Conservation (phyloP, 53 echinoderm and acorn worm genomes). For the Holothuria scabra region DNA sequence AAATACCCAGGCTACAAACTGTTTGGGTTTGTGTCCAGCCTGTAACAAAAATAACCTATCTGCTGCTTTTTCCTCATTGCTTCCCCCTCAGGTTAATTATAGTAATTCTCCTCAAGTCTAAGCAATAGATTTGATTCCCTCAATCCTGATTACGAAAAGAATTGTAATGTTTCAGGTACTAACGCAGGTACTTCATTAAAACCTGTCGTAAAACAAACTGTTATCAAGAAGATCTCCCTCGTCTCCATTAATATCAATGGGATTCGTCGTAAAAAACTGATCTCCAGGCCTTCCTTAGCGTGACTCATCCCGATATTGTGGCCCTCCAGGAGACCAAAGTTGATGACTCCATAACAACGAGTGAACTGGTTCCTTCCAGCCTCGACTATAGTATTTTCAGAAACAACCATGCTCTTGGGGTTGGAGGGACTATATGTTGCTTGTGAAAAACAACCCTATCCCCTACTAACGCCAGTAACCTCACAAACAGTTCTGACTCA, state of each 20-base stretch:
- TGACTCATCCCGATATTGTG: conserved; percentile 3
- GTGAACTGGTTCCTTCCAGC: neutral
- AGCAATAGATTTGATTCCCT: too few species aligned
- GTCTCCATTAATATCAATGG: conserved; percentile 11
- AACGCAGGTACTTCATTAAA: neutral
- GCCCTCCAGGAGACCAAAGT: conserved; percentile 1
- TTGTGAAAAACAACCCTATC: neutral
- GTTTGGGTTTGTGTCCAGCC: too few species aligned
- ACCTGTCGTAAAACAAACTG: neutral
- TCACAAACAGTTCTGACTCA: conserved; percentile 8
- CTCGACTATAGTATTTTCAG: conserved; percentile 26
- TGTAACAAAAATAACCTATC: too few species aligned
- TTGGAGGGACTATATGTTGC: neutral
- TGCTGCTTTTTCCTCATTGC: too few species aligned
- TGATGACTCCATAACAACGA: conserved; percentile 7
- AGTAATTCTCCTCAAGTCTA: too few species aligned
- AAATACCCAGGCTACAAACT: too few species aligned
- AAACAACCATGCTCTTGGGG: neutral
- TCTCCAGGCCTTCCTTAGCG: conserved; percentile 10
- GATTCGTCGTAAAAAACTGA: neutral
- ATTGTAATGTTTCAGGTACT: too few species aligned
- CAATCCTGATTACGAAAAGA: too few species aligned
- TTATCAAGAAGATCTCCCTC: neutral
- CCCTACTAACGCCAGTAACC: neutral
- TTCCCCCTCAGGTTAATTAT: too few species aligned